Evolutionary conservation across 2,113 vertebrate genomes (phyloP).

Genomic region (Arizona elegans): DNA sequence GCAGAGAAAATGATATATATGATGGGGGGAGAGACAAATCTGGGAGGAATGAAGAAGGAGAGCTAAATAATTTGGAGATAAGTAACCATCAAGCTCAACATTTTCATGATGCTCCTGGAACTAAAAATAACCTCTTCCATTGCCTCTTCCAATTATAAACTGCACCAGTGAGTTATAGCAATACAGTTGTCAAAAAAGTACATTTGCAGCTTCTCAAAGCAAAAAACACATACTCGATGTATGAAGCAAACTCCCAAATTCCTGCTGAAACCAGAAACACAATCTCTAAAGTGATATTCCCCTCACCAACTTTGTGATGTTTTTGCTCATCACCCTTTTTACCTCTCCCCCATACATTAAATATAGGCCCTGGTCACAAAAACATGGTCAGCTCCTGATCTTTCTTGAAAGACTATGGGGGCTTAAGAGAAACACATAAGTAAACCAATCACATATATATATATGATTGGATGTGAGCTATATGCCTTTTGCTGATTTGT

Average conservation of each 20-base stretch:
- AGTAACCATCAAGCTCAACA: neutral
- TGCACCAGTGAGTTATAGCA: neutral
- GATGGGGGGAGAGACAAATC: neutral
- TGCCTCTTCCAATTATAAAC: neutral
- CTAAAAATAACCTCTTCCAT: neutral
- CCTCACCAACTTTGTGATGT: neutral
- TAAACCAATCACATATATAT: neutral
- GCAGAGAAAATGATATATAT: neutral
- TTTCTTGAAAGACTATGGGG: neutral
- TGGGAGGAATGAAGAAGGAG: neutral
- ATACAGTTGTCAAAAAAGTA: neutral
- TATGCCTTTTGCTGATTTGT: neutral
- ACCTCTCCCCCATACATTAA: neutral
- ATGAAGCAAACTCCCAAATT: neutral
- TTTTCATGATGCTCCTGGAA: neutral
- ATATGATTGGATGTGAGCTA: neutral
- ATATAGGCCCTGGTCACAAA: neutral
- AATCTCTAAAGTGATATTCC: neutral
- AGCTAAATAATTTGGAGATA: neutral
- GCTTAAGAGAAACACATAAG: neutral
- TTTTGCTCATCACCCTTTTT: neutral
- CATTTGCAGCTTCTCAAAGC: neutral
- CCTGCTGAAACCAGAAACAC: neutral
- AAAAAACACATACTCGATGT: neutral
- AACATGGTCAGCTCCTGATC: neutral